These are phyloP conservation scores for Drosophila colorata DNA, from an alignment of 2,888 invertebrate species.

Conservation along the genomic window DNA sequence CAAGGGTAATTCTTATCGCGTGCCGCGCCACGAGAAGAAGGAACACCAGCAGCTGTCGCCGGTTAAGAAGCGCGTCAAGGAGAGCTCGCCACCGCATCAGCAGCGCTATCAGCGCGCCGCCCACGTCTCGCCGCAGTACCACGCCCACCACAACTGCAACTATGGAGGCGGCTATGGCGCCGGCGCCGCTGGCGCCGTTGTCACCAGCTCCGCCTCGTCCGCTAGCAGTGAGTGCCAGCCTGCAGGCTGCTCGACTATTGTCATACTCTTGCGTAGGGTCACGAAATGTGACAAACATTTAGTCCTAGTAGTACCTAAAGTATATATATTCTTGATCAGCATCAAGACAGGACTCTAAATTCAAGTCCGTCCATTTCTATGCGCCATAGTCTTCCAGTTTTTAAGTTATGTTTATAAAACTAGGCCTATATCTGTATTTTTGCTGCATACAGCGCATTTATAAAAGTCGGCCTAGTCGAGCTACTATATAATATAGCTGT, in stretches of 20 bases:
- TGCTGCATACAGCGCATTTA: not conserved
- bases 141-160: slow-evolving; percentile 84
- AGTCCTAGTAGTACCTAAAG: too few relatives aligned
- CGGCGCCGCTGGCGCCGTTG: slow-evolving; percentile 53
- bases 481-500: not conserved
- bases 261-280: not conserved
- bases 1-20: slow-evolving; percentile 85
- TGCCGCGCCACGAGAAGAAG: slow-evolving; percentile 89
- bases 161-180: slow-evolving; percentile 73
- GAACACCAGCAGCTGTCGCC: slow-evolving; percentile 96
- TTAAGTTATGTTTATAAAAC: not conserved
- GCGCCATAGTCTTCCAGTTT: slow-evolving; percentile 13
- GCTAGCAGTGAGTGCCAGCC: slow-evolving; percentile 78
- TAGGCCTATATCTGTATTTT: not conserved
- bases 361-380: not conserved
- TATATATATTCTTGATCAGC: not conserved
- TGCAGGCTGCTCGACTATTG: not conserved
- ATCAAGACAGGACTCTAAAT: too few relatives aligned
- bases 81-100: slow-evolving; percentile 94
- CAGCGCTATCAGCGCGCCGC: slow-evolving; percentile 85
- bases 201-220: slow-evolving; percentile 68
- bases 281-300: too few relatives aligned
- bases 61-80: slow-evolving; percentile 98
- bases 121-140: slow-evolving; percentile 85
- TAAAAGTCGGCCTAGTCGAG: not conserved